Percentiles rank a stretch among this genome's conserved stretches.
Evolutionary conservation across 2,797 vertebrate genomes (phyloP).

Genomic region (Paratrypauchen microcephalus): DNA sequence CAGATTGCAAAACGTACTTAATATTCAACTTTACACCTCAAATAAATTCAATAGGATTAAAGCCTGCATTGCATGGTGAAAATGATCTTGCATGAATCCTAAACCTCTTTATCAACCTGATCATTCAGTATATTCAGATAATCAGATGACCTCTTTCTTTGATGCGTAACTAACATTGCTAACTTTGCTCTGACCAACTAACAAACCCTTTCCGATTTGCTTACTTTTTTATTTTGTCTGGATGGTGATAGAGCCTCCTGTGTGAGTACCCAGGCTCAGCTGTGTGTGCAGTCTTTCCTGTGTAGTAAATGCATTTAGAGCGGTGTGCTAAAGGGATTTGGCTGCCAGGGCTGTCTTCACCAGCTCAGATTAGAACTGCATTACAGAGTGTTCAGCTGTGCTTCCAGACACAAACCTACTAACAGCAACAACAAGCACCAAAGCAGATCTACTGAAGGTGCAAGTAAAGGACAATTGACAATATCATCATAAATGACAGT

Average conservation of each 20-base stretch:
- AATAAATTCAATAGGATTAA: neutral
- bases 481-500: neutral
- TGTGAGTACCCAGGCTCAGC: conserved; percentile 51
- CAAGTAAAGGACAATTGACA: neutral
- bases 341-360: conserved; percentile 57
- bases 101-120: neutral
- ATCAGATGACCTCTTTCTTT: neutral
- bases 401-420: conserved; percentile 52
- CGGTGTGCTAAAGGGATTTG: conserved; percentile 63
- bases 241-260: neutral
- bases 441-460: neutral
- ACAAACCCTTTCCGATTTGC: neutral
- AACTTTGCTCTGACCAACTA: neutral
- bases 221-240: neutral
- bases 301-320: conserved; percentile 70
- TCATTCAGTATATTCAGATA: neutral
- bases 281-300: conserved; percentile 60
- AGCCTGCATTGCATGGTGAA: neutral
- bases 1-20: neutral
- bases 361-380: conserved; percentile 56
- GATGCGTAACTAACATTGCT: neutral
- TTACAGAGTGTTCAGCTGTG: conserved; percentile 49
- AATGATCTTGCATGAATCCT: neutral
- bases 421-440: conserved; percentile 20
- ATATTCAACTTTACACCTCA: neutral